Evolutionary conservation across 2,888 invertebrate species (phyloP).

Genomic region (Morinoia aosen): DNA sequence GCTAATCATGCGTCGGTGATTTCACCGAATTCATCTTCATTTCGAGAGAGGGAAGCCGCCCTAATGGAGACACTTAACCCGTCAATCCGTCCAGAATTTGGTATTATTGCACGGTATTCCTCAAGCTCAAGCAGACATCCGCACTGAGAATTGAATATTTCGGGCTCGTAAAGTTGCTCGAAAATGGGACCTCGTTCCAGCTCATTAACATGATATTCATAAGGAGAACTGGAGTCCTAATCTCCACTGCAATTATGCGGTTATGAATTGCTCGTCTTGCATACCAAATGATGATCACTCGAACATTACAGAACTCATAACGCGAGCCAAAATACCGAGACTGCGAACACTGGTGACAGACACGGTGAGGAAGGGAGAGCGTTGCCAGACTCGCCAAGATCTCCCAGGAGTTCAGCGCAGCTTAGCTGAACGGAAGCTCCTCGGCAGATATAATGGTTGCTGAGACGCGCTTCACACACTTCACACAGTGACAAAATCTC

Average conservation of each 20-base stretch:
- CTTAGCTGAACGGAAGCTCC: no score
- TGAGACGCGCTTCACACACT: no score
- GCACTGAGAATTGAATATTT: background rate
- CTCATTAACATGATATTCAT: background rate
- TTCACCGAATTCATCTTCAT: background rate
- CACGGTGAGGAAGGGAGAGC: background rate
- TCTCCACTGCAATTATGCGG: background rate
- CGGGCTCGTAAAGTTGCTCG: background rate
- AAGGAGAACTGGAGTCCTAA: background rate
- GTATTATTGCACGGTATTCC: background rate
- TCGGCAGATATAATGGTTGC: no score
- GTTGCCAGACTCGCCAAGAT: background rate
- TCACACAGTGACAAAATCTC: no score
- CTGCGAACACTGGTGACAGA: background rate
- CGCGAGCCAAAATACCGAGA: background rate
- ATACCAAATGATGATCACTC: background rate
- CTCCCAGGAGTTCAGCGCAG: no score
- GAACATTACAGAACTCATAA: background rate
- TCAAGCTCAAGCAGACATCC: background rate
- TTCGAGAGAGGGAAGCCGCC: background rate
- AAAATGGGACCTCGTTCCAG: background rate
- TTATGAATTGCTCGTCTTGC: background rate
- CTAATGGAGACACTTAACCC: background rate
- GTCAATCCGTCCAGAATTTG: conserved; percentile 23
- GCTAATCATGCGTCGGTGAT: background rate